A percentile compares a stretch with the other conserved stretches of the same genome.
Evolutionary conservation across 2,113 vertebrate species (phyloP).

Genomic region (Corythaeola cristata): DNA sequence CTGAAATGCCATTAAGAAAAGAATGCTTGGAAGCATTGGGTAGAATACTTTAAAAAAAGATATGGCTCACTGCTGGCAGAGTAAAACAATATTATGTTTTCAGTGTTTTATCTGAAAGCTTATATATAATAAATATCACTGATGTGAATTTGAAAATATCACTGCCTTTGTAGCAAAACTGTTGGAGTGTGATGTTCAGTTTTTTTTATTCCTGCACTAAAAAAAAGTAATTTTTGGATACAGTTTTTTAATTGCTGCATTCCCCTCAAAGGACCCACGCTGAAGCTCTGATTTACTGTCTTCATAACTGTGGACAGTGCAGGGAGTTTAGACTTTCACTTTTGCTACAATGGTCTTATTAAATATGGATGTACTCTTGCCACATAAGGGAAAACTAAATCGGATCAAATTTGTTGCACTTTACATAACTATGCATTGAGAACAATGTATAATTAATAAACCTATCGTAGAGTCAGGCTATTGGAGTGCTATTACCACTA

Average conservation of each 20-base stretch:
- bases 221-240: neutral
- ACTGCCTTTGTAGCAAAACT: neutral
- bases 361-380: conserved; percentile 57
- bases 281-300: conserved; percentile 39
- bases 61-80: neutral
- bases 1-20: neutral
- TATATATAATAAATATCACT: neutral
- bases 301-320: conserved; percentile 33
- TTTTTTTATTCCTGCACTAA: neutral
- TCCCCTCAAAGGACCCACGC: neutral
- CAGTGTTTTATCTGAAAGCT: neutral
- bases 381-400: conserved; percentile 51
- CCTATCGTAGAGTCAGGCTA: conserved; percentile 9
- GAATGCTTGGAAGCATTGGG: neutral
- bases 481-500: neutral
- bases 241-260: conserved; percentile 30
- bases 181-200: neutral
- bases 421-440: conserved; percentile 58
- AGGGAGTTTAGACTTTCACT: conserved; percentile 38
- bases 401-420: conserved; percentile 55
- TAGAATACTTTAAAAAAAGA: neutral
- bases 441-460: conserved; percentile 71
- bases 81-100: neutral
- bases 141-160: neutral
- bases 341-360: conserved; percentile 19